Conservation (phyloP, 2,113 vertebrate genomes). For the Gobio gobio region DNA sequence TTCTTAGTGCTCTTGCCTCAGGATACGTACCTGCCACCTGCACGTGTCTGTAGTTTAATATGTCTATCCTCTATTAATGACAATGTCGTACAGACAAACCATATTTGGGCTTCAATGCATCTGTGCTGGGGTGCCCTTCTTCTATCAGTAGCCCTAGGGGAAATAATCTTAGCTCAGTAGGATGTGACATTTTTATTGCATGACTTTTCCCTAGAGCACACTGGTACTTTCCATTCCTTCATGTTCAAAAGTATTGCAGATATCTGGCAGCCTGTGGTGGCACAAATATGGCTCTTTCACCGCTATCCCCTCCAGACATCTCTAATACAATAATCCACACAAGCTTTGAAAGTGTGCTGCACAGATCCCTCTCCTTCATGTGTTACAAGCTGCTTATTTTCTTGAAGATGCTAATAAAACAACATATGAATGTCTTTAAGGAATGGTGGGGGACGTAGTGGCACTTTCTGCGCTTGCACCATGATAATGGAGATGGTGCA, state of each 20-base stretch:
- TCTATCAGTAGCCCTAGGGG: slow-evolving; percentile 59
- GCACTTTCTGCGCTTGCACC: slow-evolving; percentile 93
- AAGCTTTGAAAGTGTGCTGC: slow-evolving; percentile 17
- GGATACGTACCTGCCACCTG: slow-evolving; percentile 2
- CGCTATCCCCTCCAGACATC: slow-evolving; percentile 3
- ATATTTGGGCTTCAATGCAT: slow-evolving; percentile 58
- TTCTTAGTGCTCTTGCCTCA: not conserved
- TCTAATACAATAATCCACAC: slow-evolving; percentile 32
- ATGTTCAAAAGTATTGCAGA: not conserved
- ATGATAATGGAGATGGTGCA: slow-evolving; percentile 95
- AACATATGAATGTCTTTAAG: slow-evolving; percentile 68
- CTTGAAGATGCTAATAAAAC: slow-evolving; percentile 15
- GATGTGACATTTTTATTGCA: slow-evolving; percentile 66
- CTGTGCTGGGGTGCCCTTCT: slow-evolving; percentile 60
- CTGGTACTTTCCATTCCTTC: slow-evolving; percentile 10
- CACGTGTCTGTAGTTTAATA: slow-evolving; percentile 55
- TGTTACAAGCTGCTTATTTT: not conserved
- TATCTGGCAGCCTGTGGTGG: not conserved
- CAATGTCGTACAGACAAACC: slow-evolving; percentile 55
- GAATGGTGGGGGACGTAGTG: slow-evolving; percentile 91
- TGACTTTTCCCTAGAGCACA: slow-evolving; percentile 41
- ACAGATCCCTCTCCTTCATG: not conserved
- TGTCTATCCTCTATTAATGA: slow-evolving; percentile 64
- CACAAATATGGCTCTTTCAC: slow-evolving; percentile 31
- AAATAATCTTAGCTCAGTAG: slow-evolving; percentile 57